phyloP scores from a whole-genome alignment of 1,140 invertebrate species.

The Thaumetopoea pityocampa region DNA sequence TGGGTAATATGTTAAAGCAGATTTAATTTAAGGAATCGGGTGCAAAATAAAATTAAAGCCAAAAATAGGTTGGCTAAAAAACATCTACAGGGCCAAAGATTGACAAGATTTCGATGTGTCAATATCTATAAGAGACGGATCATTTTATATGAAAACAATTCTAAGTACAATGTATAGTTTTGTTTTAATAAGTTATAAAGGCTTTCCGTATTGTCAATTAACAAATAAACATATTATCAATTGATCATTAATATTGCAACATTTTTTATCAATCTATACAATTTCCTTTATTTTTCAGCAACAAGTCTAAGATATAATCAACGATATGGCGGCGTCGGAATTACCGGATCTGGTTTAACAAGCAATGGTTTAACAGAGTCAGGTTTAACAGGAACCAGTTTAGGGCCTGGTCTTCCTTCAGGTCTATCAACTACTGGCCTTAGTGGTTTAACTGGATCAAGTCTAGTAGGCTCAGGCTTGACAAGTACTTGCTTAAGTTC shows the following conservation, averaged over 20 bases:
- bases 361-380: slow-evolving; percentile 45
- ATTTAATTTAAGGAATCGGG: slow-evolving; percentile 26
- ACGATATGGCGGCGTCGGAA: slow-evolving; percentile 62
- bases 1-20: background rate
- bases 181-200: too few species aligned
- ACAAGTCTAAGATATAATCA: slow-evolving; percentile 63
- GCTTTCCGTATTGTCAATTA: too few species aligned
- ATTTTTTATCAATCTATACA: background rate
- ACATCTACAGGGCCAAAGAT: too few species aligned
- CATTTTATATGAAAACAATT: too few species aligned
- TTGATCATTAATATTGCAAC: background rate
- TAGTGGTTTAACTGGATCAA: slow-evolving; percentile 59
- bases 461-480: slow-evolving; percentile 56
- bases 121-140: too few species aligned
- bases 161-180: too few species aligned
- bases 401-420: slow-evolving; percentile 50
- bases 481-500: slow-evolving; percentile 53
- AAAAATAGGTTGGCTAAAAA: too few species aligned
- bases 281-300: slow-evolving; percentile 31
- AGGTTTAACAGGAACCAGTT: slow-evolving; percentile 38
- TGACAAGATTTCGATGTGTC: too few species aligned
- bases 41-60: slow-evolving; percentile 36
- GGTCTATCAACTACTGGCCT: slow-evolving; percentile 57
- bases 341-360: slow-evolving; percentile 49
- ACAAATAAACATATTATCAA: too few species aligned